Evolutionary conservation across 2,888 invertebrate species (phyloP), one percentile per base, ranked within the genome.

Genomic region (Achlya flavicornis): DNA sequence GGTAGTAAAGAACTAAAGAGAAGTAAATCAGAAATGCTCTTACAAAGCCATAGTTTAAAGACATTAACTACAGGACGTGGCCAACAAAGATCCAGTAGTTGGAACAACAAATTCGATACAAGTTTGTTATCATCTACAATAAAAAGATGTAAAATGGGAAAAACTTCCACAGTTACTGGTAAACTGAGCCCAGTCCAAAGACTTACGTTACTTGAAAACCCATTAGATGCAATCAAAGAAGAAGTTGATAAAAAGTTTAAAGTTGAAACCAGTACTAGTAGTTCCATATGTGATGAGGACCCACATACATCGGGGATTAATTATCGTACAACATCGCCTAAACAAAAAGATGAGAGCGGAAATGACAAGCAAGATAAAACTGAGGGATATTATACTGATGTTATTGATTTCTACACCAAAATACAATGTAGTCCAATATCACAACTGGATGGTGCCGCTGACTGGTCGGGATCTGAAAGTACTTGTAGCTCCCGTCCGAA

Each of bases 91-190:
- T 95, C 96, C 0, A 96, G 96, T 72, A 96, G 96, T 81, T 95
- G 96, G 94, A 96, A 95, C 77, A 96, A 95, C 76, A 96, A 96
- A 88, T 90, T 96, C 63, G 96, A 96, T 74, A 94, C 95, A 43
- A 94, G 94, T 64, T 91, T 93, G 63, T 89, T 86, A 14, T 94
- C 95, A 4, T 94, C 95, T 7, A 95, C 95, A 7, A 95, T 96
- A 64, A 97, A 97, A 74, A 94, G 96, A 70, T 94, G 97, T 62
- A 97, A 97, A 89, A 92, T 96, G 74, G 89, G 90, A 14, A 91
- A 91, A 82, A 80, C 91, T 16, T 91, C 93, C 26, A 91, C 91
- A 43, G 86, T 86, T 2, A 92, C 92, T 61, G 92, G 89, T 14
- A 93, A 93, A 79, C 77, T 90, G 41, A 92, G 91, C 69, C 92